Conservation (phyloP, 1,140 invertebrate species). For the Heterodera carotae region DNA sequence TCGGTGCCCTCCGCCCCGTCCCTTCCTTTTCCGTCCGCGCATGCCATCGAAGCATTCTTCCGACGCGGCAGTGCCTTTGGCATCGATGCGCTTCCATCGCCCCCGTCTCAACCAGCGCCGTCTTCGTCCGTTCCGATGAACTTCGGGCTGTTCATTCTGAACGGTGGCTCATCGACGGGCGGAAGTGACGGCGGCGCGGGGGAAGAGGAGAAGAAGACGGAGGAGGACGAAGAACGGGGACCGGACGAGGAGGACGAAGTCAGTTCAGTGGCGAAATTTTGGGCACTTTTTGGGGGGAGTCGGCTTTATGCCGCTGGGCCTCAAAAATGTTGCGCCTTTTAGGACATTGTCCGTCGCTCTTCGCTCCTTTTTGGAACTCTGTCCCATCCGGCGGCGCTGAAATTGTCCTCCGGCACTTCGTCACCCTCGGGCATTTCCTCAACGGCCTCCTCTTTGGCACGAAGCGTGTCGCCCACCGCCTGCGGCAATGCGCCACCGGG, state of each 20-base stretch:
- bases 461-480: constrained; percentile 1
- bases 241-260: too few relatives aligned
- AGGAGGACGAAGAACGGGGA: not conserved
- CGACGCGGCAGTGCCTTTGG: not conserved
- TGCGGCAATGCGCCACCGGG: not conserved
- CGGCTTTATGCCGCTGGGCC: not conserved
- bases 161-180: constrained; percentile 7
- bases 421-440: not conserved
- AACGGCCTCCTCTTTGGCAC: not conserved
- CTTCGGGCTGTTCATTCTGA: not conserved
- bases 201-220: not conserved
- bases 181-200: not conserved
- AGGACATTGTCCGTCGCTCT: not conserved
- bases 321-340: not conserved
- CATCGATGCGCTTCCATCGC: not conserved
- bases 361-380: not conserved
- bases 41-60: constrained; percentile 11
- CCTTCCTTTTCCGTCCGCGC: not conserved
- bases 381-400: not conserved
- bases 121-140: not conserved
- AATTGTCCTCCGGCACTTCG: not conserved
- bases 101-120: not conserved
- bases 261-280: too few relatives aligned
- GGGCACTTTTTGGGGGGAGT: too few relatives aligned
- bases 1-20: not conserved